A percentile compares a stretch with the other conserved stretches of the same genome.
These are phyloP conservation scores for Tigriopus californicus DNA, from an alignment of 2,888 invertebrate genomes.

Conservation along the genomic window DNA sequence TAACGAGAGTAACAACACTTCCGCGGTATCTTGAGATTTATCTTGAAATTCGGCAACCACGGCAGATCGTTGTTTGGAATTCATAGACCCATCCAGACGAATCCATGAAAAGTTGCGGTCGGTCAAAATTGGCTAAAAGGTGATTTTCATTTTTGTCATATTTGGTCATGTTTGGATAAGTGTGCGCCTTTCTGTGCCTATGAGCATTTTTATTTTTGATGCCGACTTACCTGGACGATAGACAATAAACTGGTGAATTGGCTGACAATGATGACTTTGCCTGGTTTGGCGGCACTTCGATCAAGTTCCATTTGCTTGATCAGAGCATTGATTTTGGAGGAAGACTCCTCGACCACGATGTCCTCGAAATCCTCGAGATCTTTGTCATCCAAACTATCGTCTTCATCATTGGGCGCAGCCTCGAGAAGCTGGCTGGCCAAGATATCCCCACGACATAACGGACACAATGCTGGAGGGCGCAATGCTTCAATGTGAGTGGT, in stretches of 20 bases:
- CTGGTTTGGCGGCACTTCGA: background rate
- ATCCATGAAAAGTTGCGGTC: background rate
- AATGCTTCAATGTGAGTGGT: background rate
- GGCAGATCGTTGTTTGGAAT: background rate
- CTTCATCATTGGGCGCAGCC: background rate
- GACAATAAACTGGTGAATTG: constrained; percentile 17
- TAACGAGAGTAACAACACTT: constrained; percentile 15
- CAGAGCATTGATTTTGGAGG: constrained; percentile 6
- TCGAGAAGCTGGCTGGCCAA: constrained; percentile 28
- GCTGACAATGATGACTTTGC: constrained; percentile 9
- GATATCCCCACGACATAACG: constrained; percentile 7
- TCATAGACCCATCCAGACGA: constrained; percentile 16
- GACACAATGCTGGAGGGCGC: constrained; percentile 3
- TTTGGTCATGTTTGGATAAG: no score
- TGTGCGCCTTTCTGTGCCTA: no score
- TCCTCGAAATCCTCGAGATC: background rate
- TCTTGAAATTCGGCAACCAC: background rate
- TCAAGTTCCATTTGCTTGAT: background rate
- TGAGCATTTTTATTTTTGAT: no score
- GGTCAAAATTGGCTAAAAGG: constrained; percentile 2
- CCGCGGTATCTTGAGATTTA: background rate
- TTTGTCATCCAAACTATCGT: constrained; percentile 36
- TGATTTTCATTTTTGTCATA: no score
- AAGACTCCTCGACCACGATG: background rate
- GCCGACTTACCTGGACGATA: background rate